Evolutionary conservation across 2,113 vertebrate genomes (phyloP).

Genomic region (Odocoileus virginianus): DNA sequence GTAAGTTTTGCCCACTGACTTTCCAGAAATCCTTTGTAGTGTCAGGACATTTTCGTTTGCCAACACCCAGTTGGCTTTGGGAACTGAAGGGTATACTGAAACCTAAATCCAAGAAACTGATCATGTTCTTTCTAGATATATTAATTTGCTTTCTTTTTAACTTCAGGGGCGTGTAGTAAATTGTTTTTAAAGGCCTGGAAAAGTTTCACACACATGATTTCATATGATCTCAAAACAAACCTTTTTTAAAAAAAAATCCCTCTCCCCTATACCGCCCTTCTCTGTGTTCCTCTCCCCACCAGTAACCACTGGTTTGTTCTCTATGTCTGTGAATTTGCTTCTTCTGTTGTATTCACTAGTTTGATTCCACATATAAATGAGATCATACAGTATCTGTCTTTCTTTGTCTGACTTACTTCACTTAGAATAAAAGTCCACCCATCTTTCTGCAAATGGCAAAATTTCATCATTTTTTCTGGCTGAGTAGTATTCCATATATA

Average conservation of each 20-base stretch:
- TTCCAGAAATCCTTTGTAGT: neutral
- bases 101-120: neutral
- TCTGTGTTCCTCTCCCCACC: neutral
- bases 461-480: neutral
- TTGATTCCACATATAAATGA: neutral
- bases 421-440: neutral
- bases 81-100: neutral
- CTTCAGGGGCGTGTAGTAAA: neutral
- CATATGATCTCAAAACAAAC: neutral
- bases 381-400: neutral
- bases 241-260: neutral
- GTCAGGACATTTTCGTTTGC: neutral
- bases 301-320: neutral
- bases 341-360: neutral
- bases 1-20: neutral
- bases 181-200: neutral
- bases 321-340: neutral
- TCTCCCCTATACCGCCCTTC: neutral
- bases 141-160: neutral
- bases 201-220: neutral
- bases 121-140: neutral
- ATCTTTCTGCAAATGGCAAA: neutral
- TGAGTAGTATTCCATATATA: neutral
- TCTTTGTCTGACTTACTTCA: neutral
- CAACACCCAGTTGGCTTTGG: neutral